Evolutionary conservation across 2,888 invertebrate genomes (phyloP).

Genomic region (Coelinius sp.): DNA sequence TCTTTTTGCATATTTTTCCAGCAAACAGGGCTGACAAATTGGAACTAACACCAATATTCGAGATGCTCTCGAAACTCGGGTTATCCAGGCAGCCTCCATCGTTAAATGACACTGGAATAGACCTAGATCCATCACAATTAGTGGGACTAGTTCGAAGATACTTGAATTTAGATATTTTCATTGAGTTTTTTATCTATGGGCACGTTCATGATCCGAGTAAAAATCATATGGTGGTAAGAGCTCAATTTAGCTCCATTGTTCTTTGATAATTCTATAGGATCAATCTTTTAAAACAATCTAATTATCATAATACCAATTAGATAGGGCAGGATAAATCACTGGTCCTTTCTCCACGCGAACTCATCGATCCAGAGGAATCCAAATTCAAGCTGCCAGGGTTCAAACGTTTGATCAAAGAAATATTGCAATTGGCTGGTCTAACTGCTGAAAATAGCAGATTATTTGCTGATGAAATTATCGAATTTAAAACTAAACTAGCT

Average conservation of each 20-base stretch:
- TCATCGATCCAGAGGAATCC: constrained; percentile 76
- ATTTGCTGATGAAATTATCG: constrained; percentile 76
- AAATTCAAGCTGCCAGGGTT: constrained; percentile 76
- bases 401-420: constrained; percentile 75
- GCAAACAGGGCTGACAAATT: constrained; percentile 75
- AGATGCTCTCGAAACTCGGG: constrained; percentile 74
- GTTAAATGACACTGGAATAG: constrained; percentile 56
- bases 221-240: constrained; percentile 76
- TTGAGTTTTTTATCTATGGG: constrained; percentile 77
- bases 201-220: constrained; percentile 78
- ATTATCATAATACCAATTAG: constrained; percentile 68
- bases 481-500: constrained; percentile 76
- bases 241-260: not conserved
- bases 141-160: constrained; percentile 73
- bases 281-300: not conserved
- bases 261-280: too few species aligned
- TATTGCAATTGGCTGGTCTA: constrained; percentile 70
- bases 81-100: constrained; percentile 76
- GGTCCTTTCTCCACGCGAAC: constrained; percentile 78
- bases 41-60: constrained; percentile 77
- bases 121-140: constrained; percentile 73
- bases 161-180: constrained; percentile 75
- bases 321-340: constrained; percentile 79
- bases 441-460: constrained; percentile 67
- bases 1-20: constrained; percentile 38